Evolutionary conservation across 2,888 invertebrate genomes (phyloP), one percentile per base, ranked within the genome.

Genomic region (Halictus quadricinctus): DNA sequence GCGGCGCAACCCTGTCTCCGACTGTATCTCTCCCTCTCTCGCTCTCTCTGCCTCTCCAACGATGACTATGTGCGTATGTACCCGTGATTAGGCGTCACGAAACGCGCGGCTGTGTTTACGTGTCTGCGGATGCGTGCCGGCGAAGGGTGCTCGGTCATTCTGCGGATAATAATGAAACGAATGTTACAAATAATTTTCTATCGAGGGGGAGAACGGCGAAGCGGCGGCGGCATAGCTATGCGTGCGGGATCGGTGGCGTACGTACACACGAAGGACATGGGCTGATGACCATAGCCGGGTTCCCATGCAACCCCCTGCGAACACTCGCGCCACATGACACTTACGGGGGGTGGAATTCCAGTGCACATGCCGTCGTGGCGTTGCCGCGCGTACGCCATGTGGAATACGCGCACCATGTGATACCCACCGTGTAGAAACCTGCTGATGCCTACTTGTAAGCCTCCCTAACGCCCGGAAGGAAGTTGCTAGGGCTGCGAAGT

Each of bases 251-350:
- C 29, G 15, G n/a, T n/a, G n/a, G 70, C 41, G 70, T 41, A 69
- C 41, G 69, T 69, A 69, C 41, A 69, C 70, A 41, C 88, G 84
- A 88, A 76, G 90, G 90, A 90, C 91, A 91, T 93, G 94, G 94
- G 88, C 93, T 89, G 94, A 82, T 94, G 94, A 90, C 90, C 91
- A 90, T 91, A 88, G 89, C 87, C 90, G 90, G 90, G 93, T 94
- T 94, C 94, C 94, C 94, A 94, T 93, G 92, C 92, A 91, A 92
- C 94, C 94, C 94, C 94, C 94, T 93, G 93, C 94, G 93, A 94
- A 93, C 91, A 88, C 83, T 80, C 85, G 82, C 87, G 87, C 93
- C 94, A 94, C 94, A 94, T 94, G 94, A 94, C 93, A 93, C 92
- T 91, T 89, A 91, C 82, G 83, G 89, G 90, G 91, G 92, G 91